These are phyloP conservation scores for Florisuga fusca DNA, from an alignment of 2,797 vertebrate genomes.

Conservation along the genomic window DNA sequence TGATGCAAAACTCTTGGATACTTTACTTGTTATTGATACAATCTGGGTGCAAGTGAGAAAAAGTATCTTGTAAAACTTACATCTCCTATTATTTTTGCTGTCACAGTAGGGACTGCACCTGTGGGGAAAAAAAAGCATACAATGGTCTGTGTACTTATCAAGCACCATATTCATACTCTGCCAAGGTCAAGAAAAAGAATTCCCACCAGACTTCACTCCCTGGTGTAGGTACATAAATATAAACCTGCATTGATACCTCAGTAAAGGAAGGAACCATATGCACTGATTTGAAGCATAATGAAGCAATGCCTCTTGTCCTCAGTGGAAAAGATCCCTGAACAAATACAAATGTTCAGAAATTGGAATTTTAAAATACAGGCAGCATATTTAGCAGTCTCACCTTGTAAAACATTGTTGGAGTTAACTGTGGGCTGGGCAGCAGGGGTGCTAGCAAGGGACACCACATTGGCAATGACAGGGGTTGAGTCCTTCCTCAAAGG, in stretches of 20 bases:
- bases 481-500: constrained; percentile 86
- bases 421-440: constrained; percentile 82
- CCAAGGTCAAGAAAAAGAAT: constrained; percentile 1
- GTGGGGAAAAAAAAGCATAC: constrained; percentile 25
- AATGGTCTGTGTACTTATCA: constrained; percentile 11
- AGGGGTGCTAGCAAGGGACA: constrained; percentile 90
- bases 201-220: neutral
- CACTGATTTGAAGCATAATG: neutral
- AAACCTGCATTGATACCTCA: neutral
- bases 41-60: constrained; percentile 6
- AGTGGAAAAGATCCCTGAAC: neutral
- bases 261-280: neutral
- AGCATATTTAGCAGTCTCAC: constrained; percentile 71
- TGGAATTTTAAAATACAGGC: neutral
- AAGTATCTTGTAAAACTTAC: constrained; percentile 83
- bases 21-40: constrained; percentile 31
- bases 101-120: constrained; percentile 86
- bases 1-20: neutral
- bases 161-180: neutral
- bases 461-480: constrained; percentile 93
- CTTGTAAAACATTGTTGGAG: constrained; percentile 85
- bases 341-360: neutral
- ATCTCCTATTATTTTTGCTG: constrained; percentile 85
- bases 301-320: neutral
- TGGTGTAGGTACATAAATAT: neutral